A percentile compares a stretch with the other conserved stretches of the same genome.
phyloP scores from a whole-genome alignment of 2,888 invertebrate genomes.

The Pheosia tremula region DNA sequence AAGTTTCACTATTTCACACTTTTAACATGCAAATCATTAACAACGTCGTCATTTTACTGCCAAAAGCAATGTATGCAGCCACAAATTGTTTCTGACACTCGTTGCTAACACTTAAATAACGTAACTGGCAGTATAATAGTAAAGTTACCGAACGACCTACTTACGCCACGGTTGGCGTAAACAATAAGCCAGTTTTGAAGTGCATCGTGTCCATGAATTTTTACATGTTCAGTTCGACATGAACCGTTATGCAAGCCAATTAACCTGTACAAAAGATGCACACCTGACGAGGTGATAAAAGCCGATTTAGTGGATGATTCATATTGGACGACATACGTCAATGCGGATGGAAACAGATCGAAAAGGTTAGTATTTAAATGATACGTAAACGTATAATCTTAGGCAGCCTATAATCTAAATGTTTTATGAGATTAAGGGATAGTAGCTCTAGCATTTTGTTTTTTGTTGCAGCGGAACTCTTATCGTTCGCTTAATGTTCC shows the following conservation, averaged over 20 bases:
- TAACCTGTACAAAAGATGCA: slow-evolving; percentile 24
- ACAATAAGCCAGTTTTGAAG: slow-evolving; percentile 29
- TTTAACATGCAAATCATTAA: background rate
- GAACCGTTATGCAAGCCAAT: slow-evolving; percentile 32
- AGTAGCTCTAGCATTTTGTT: too few species aligned
- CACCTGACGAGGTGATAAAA: slow-evolving; percentile 4
- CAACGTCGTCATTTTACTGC: background rate
- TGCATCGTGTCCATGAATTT: slow-evolving; percentile 23
- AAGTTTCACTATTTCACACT: background rate
- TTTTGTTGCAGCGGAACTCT: too few species aligned
- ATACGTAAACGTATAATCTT: too few species aligned
- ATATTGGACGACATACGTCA: too few species aligned
- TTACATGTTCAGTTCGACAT: slow-evolving; percentile 14
- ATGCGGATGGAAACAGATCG: too few species aligned
- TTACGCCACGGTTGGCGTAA: slow-evolving; percentile 21
- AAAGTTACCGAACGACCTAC: slow-evolving; percentile 34
- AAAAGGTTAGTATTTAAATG: too few species aligned
- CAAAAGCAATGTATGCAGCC: background rate
- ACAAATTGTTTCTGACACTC: background rate
- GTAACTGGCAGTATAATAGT: slow-evolving; percentile 12
- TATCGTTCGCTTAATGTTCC: too few species aligned
- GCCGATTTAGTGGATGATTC: background rate
- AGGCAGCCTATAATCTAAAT: too few species aligned
- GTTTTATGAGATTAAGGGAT: too few species aligned
- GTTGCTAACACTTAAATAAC: background rate